Evolutionary conservation across 2,113 vertebrate genomes (phyloP), one percentile per base, ranked within the genome.

Genomic region (Oxyruncus cristatus): DNA sequence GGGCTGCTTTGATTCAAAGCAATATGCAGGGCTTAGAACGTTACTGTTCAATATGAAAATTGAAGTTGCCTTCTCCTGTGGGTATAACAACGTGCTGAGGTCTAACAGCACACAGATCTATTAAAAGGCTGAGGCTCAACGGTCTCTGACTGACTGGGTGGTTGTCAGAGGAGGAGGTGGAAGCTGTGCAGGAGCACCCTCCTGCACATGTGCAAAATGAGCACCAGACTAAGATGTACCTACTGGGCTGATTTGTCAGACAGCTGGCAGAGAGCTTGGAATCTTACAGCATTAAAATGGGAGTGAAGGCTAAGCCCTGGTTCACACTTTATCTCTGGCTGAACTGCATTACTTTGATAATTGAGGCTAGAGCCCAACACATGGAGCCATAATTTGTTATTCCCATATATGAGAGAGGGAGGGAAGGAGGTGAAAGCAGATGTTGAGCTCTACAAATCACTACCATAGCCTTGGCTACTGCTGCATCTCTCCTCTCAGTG

Each of bases 1-100:
- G 72, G 92, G 76, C 55, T 91, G 94, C 96, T 97, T 97, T 97
- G 96, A 96, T 97, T 35, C 80, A 97, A 98, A 97, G 93, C 94
- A 97, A 91, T 97, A 92, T 84, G 89, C 95, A 96, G 96, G 90
- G 94, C 76, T 96, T 93, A 35, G 77, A 84, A 85, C 78, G 86
- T 96, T 97, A 46, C 87, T 93, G 88, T 96, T 96, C 92, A 97
- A 89, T 94, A 91, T 78, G 83, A 97, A 97, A 97, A 93, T 91
- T 87, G 74, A 96, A 94, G 90, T 14, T 66, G 80, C 83, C 56
- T 89, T 91, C 80, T 96, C 89, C 71, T 37, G 63, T 33, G 63
- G 28, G 66, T 95, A 27, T 81, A 76, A 81, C 32, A 39, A 30
- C 27, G 22, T 52, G 85, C 66, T 79, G 94, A 85, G 47, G 63